A percentile compares a stretch with the other conserved stretches of the same genome.
These are phyloP conservation scores for Venustaconcha ellipsiformis DNA, from an alignment of 1,140 invertebrate genomes.

Conservation along the genomic window DNA sequence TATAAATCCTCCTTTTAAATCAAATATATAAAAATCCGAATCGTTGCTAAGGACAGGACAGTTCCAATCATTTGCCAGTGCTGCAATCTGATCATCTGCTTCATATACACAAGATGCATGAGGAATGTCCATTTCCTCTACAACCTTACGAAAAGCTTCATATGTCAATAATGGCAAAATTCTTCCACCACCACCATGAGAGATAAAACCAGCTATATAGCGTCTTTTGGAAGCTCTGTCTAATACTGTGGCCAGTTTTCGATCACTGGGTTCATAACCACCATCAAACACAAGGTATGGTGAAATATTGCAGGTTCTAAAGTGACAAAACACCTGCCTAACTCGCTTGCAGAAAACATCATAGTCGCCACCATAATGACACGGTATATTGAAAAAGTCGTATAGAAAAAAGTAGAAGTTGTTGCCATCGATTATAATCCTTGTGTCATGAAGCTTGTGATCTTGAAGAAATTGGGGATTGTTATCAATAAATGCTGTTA, in stretches of 20 bases:
- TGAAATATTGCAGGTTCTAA: slow-evolving; percentile 80
- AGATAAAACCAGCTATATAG: slow-evolving; percentile 57
- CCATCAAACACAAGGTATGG: slow-evolving; percentile 88
- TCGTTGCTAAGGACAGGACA: slow-evolving; percentile 90
- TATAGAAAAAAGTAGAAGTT: slow-evolving; percentile 83
- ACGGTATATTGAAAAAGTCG: slow-evolving; percentile 75
- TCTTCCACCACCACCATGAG: slow-evolving; percentile 46
- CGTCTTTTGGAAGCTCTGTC: slow-evolving; percentile 64
- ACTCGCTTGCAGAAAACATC: slow-evolving; percentile 78
- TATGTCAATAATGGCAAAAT: slow-evolving; percentile 73
- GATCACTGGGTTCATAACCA: slow-evolving; percentile 76
- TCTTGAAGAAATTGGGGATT: slow-evolving; percentile 74
- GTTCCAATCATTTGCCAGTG: slow-evolving; percentile 79
- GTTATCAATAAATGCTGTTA: slow-evolving; percentile 76
- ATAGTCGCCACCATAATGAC: slow-evolving; percentile 89
- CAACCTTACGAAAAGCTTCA: slow-evolving; percentile 79
- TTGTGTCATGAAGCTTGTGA: slow-evolving; percentile 77
- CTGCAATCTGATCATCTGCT: slow-evolving; percentile 87
- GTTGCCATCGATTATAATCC: slow-evolving; percentile 86
- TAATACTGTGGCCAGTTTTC: slow-evolving; percentile 81
- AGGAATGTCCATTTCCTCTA: slow-evolving; percentile 76
- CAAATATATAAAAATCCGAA: slow-evolving; percentile 92
- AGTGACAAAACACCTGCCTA: slow-evolving; percentile 78
- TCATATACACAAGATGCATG: slow-evolving; percentile 84
- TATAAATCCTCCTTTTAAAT: slow-evolving; percentile 79